Conservation (phyloP, 35 echinoderm and acorn worm species). For the Ophiothrix spiculata region DNA sequence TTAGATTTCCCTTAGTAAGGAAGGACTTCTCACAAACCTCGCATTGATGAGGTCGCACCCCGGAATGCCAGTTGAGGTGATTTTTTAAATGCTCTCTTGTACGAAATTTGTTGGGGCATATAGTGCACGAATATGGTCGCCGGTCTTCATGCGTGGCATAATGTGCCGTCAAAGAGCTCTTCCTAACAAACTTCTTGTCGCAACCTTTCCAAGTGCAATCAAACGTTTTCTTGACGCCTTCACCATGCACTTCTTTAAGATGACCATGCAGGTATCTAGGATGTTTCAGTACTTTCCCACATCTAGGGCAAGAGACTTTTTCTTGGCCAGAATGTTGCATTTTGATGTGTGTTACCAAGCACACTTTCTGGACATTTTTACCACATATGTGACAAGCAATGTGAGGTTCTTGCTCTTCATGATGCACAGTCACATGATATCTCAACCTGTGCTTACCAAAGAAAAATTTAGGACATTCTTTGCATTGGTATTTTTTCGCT, state of each 20-base stretch:
- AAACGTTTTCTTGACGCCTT: not conserved
- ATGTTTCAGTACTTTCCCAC: not conserved
- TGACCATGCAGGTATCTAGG: not conserved
- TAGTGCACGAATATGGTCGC: not conserved
- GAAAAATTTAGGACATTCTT: not conserved
- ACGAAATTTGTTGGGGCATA: not conserved
- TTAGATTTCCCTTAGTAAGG: not conserved
- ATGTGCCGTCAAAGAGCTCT: not conserved
- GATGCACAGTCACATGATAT: not conserved
- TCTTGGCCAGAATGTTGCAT: not conserved
- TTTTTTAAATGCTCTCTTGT: not conserved
- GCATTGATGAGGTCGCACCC: not conserved
- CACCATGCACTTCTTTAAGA: not conserved
- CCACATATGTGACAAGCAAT: not conserved
- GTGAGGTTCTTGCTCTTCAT: not conserved
- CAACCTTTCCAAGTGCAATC: not conserved
- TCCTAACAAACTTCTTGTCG: not conserved
- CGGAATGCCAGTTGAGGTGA: not conserved
- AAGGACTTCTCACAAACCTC: not conserved
- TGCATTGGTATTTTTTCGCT: not conserved
- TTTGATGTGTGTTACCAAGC: not conserved
- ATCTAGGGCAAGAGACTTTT: not conserved
- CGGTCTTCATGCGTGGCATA: not conserved
- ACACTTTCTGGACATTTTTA: not conserved
- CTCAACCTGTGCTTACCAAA: not conserved